phyloP scores from a whole-genome alignment of 1,140 invertebrate genomes.

The Bombyx mandarina region DNA sequence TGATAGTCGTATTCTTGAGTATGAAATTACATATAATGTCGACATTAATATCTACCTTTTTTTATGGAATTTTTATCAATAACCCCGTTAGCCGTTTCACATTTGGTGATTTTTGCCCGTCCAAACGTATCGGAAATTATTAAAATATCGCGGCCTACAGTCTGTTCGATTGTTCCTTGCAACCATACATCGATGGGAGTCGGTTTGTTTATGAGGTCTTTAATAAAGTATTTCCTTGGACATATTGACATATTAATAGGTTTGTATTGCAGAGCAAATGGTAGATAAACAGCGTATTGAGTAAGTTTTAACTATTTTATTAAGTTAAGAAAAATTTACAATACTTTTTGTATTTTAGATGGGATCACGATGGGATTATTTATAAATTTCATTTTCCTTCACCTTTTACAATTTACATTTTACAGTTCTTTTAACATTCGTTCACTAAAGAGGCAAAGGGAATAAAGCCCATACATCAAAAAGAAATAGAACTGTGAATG shows the following conservation, averaged over 20 bases:
- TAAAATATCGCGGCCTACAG: conserved; percentile 45
- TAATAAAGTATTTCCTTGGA: conserved; percentile 48
- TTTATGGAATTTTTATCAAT: conserved; percentile 37
- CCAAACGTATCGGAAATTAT: conserved; percentile 48
- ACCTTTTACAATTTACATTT: too few relatives aligned
- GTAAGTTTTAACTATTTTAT: too few relatives aligned
- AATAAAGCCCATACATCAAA: too few relatives aligned
- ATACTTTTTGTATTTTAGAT: too few relatives aligned
- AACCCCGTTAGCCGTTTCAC: conserved; percentile 41
- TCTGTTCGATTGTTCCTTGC: conserved; percentile 55
- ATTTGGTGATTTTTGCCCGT: conserved; percentile 50
- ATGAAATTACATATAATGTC: neutral
- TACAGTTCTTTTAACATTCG: too few relatives aligned
- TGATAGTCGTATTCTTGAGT: neutral
- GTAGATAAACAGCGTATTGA: too few relatives aligned
- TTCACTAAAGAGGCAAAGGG: too few relatives aligned
- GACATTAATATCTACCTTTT: conserved; percentile 26
- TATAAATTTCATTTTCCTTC: too few relatives aligned
- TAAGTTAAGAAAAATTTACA: too few relatives aligned
- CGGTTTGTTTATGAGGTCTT: conserved; percentile 38
- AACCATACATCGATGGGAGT: conserved; percentile 51
- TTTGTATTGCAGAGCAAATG: neutral
- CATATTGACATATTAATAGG: conserved; percentile 23
- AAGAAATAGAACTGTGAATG: too few relatives aligned
- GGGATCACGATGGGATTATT: too few relatives aligned